Evolutionary conservation across 2,113 vertebrate genomes (phyloP), one percentile per base, ranked within the genome.

Genomic region (Hippocampus guttulatus): DNA sequence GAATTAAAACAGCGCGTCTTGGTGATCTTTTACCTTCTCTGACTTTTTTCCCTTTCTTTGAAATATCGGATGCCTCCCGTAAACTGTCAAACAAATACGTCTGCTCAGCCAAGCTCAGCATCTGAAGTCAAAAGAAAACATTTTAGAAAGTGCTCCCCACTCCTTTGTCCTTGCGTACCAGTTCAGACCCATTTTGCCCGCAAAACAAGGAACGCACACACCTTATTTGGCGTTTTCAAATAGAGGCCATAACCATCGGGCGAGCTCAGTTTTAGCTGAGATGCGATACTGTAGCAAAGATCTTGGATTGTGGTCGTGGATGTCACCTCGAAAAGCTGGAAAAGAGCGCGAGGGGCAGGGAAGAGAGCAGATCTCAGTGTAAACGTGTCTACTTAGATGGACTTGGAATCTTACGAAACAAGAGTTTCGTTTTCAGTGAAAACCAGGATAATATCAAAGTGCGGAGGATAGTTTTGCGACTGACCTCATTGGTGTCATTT

Each of bases 51-150:
- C 87, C 92, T 75, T 88, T 96, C 81, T 87, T 94, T 68, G 91
- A 93, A 94, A 93, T 96, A 77, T 98, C 94, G 2, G 94, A 94
- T 77, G 97, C 91, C 63, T 96, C 92, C 71, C 94, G 93, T 75
- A 98, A 85, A 57, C 94, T 95, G 81, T 99, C 97, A 14, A 98
- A 99, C 92, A 99, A 98, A 85, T 95, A 98, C 72, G 98, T 95
- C 5, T 90, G 86, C 38, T 96, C 95, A 30, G 94, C 96, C 88
- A 96, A 87, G 87, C 96, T 97, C 85, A 96, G 93, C 76, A 98
- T 92, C 97, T 99, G 76, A 57, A 86, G 79, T 11, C 25, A 60
- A 68, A 43, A 71, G 47, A 79, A 16, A 73, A 8, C 27, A 6
- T 60, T 55, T 55, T 23, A 55, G 7, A 33, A 61, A 61, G 5